phyloP scores from a whole-genome alignment of 2,888 invertebrate genomes.

The Dicroscelio sp. region DNA sequence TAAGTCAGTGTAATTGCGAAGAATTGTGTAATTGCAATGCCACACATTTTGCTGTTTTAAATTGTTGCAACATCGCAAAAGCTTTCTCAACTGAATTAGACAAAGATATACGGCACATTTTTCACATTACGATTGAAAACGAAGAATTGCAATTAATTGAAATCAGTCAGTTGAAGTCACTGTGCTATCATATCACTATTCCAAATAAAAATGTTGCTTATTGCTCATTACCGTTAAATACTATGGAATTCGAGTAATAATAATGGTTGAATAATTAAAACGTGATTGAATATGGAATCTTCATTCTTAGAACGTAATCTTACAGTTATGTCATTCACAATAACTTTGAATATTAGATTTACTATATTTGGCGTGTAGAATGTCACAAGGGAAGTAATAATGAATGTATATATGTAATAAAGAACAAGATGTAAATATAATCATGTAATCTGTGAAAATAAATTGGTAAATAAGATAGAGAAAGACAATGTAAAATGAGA shows the following conservation, averaged over 20 bases:
- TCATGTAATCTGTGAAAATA: too few relatives aligned
- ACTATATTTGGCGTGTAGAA: too few relatives aligned
- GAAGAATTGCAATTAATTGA: not conserved
- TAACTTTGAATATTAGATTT: too few relatives aligned
- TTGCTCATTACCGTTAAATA: not conserved
- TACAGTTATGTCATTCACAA: too few relatives aligned
- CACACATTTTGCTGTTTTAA: not conserved
- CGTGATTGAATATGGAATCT: too few relatives aligned
- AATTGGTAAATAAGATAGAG: too few relatives aligned
- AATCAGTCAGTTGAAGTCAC: not conserved
- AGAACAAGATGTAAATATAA: too few relatives aligned
- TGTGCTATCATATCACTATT: not conserved
- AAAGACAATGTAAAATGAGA: too few relatives aligned
- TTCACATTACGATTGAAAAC: not conserved
- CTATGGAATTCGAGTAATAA: conserved; percentile 3
- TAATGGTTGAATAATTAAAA: too few relatives aligned
- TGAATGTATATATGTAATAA: too few relatives aligned
- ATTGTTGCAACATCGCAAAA: not conserved
- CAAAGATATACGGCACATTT: not conserved
- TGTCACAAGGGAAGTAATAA: too few relatives aligned
- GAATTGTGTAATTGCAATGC: not conserved
- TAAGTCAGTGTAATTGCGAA: not conserved
- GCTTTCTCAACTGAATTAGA: not conserved
- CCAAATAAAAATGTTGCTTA: not conserved
- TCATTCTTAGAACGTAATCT: too few relatives aligned